Base-by-base conservation (phyloP, 2,113 vertebrate species). In the Pachycephala philippinensis region DNA sequence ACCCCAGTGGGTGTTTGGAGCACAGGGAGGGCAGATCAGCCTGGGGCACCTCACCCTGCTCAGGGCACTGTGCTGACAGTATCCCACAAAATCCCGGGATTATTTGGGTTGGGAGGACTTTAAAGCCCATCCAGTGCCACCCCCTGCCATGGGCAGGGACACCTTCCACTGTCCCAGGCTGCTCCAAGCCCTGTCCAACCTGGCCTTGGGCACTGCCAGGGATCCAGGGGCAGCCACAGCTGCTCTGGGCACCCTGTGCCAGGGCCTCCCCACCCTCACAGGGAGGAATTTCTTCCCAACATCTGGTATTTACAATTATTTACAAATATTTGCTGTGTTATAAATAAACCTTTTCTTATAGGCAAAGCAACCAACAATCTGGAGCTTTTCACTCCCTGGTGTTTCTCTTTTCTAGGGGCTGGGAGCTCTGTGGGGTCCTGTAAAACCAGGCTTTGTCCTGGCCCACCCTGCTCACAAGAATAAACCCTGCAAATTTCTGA, bases 121-220 rank as follows among this genome's bases (percentile, higher is more conserved):
- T 21, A 56, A 49, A 56, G 7, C 13, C 2, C 71, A 64, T 27
- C 66, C 49, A 22, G 15, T 42, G 0, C 54, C 30, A 40, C 1
- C 15, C 42, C 7, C n/a, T 47, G 4, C 47, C 21, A 16, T 4
- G 7, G 14, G 7, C 23, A 52, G 16, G 16, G 21, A 31, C 53
- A 53, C 5, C 11, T 77, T 1, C 71, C 47, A 69, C 40, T 6
- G 0, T 0, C 6, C 30, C 54, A 83, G 11, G 10, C 0, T 35
- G 6, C 21, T 76, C 79, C 63, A 47, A 47, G 13, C n/a, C 9
- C 39, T 0, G 0, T 39, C 53, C 69, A 77, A 0, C 26, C 40
- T 42, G 35, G 21, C 35, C 42, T 14, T 13, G 79, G 20, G 13
- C 45, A 82, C 16, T 82, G 3, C 39, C n/a, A 82, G 19, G 56